Conservation (phyloP, 2,113 vertebrate species). For the Spilogale gracilis region DNA sequence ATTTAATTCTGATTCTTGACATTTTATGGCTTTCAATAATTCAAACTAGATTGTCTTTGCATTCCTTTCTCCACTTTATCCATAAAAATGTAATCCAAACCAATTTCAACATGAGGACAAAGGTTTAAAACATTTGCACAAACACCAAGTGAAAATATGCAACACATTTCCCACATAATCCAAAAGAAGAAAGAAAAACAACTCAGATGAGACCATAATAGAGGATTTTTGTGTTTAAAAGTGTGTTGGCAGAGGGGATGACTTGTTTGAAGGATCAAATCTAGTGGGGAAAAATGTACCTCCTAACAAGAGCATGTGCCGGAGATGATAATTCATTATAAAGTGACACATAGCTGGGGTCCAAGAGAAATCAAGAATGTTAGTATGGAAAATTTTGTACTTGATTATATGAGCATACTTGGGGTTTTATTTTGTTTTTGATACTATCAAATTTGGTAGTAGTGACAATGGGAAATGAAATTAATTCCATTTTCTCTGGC, state of each 20-base stretch:
- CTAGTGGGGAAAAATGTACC: not conserved
- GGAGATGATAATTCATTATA: not conserved
- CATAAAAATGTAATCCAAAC: not conserved
- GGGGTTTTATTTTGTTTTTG: not conserved
- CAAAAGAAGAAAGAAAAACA: conserved; percentile 58
- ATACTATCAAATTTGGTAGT: not conserved
- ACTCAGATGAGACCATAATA: not conserved
- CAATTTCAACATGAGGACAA: not conserved
- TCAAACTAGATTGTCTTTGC: not conserved
- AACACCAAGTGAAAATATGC: not conserved
- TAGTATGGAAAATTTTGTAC: not conserved
- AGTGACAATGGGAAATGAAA: not conserved
- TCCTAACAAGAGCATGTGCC: not conserved
- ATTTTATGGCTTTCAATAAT: not conserved
- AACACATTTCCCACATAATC: not conserved
- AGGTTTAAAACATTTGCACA: not conserved
- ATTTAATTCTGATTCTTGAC: not conserved
- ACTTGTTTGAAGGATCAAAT: not conserved
- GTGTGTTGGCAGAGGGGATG: not conserved
- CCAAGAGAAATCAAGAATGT: not conserved
- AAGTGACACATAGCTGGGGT: not conserved
- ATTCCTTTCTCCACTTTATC: no score
- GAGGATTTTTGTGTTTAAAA: not conserved
- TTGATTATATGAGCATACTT: not conserved
- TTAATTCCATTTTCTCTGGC: not conserved